phyloP scores from a whole-genome alignment of 2,888 invertebrate species.

The Archips xylosteana region DNA sequence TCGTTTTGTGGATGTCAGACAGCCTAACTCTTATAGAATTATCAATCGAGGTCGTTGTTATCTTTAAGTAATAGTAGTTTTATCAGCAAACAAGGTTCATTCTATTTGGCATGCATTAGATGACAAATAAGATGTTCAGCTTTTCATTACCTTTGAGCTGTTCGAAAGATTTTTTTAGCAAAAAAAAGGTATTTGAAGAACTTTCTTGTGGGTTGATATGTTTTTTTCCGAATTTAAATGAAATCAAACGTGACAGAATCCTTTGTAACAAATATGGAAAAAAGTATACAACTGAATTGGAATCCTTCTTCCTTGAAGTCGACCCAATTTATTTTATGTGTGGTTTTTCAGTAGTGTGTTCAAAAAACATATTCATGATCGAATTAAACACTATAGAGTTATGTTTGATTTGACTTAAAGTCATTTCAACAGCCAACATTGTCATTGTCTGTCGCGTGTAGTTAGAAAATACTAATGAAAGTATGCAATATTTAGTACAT shows the following conservation, averaged over 20 bases:
- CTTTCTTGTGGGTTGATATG: no score
- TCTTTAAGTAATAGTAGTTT: constrained; percentile 10
- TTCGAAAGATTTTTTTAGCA: not conserved
- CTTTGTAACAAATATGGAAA: no score
- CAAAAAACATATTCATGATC: no score
- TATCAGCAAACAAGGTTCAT: constrained; percentile 13
- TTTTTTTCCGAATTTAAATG: no score
- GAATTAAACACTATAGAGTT: not conserved
- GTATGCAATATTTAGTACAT: not conserved
- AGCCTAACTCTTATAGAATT: constrained; percentile 27
- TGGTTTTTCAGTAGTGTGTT: no score
- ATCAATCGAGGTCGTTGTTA: constrained; percentile 23
- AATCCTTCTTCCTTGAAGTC: no score
- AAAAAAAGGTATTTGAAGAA: no score
- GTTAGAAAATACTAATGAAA: constrained; percentile 7
- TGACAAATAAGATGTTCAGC: not conserved
- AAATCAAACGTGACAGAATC: no score
- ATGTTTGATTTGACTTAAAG: not conserved
- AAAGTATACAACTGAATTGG: no score
- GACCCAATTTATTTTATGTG: no score
- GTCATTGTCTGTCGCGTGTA: not conserved
- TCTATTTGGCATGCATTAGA: not conserved
- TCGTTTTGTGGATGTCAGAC: constrained; percentile 12
- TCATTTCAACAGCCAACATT: not conserved
- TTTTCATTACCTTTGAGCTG: not conserved